Evolutionary conservation across 2,888 invertebrate species (phyloP).

Genomic region (Melieria omissa): DNA sequence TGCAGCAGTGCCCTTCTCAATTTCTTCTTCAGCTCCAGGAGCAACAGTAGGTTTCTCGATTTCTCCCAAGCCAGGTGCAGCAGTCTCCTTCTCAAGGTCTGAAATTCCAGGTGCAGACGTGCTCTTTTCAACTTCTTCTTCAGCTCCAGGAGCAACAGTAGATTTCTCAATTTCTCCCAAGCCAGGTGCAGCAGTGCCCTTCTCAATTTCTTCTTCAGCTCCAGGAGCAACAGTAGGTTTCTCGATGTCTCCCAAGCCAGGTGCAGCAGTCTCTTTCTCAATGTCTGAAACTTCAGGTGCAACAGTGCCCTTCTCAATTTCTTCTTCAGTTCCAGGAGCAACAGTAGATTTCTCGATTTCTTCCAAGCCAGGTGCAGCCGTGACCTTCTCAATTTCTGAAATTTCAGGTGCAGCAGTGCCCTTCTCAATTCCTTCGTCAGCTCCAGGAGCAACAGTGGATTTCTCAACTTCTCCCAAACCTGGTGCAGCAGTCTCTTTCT

Average conservation of each 20-base stretch:
- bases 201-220: neutral
- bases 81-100: neutral
- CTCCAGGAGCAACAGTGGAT: constrained; percentile 22
- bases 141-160: neutral
- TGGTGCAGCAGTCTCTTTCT: constrained; percentile 32
- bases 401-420: constrained; percentile 18
- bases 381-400: constrained; percentile 20
- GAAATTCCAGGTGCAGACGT: constrained; percentile 33
- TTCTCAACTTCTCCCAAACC: constrained; percentile 30
- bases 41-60: constrained; percentile 24
- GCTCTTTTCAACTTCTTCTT: neutral
- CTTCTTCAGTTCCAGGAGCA: constrained; percentile 9
- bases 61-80: neutral
- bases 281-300: constrained; percentile 37
- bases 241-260: constrained; percentile 14
- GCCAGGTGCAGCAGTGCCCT: no score
- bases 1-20: constrained; percentile 33
- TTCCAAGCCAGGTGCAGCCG: constrained; percentile 19
- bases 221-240: constrained; percentile 32
- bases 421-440: constrained; percentile 18
- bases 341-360: constrained; percentile 30
- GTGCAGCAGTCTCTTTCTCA: constrained; percentile 36
- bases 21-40: constrained; percentile 24
- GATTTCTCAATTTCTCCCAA: no score
- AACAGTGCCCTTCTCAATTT: constrained; percentile 31